phyloP scores from a whole-genome alignment of 2,888 invertebrate genomes.

The Thecocarcelia acutangulata region DNA sequence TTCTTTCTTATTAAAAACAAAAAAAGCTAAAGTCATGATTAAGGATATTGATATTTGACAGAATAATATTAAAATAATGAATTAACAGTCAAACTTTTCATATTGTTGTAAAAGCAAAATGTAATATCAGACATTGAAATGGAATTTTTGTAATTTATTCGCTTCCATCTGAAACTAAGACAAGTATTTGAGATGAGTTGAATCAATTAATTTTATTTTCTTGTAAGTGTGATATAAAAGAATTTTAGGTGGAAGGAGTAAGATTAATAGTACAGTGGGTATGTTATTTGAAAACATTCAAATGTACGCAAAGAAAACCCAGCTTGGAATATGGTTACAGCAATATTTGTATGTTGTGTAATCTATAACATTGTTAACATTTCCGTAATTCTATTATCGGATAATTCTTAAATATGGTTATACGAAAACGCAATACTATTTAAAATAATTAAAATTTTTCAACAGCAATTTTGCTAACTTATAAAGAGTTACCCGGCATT shows the following conservation, averaged over 20 bases:
- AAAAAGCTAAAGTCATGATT: constrained; percentile 34
- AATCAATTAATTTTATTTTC: constrained; percentile 66
- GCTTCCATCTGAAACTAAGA: constrained; percentile 34
- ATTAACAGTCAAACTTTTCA: constrained; percentile 53
- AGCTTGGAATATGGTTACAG: no score
- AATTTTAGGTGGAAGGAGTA: neutral
- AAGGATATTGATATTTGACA: constrained; percentile 3
- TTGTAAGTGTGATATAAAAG: constrained; percentile 9
- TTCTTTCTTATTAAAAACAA: constrained; percentile 31
- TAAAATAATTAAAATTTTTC: no score
- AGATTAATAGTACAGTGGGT: constrained; percentile 32
- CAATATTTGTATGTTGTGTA: no score
- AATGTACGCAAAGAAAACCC: neutral
- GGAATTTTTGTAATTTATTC: constrained; percentile 38
- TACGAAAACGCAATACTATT: no score
- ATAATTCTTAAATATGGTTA: no score
- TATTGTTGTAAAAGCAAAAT: constrained; percentile 6
- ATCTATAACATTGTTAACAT: no score
- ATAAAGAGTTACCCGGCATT: no score
- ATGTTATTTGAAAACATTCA: neutral
- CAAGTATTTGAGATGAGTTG: constrained; percentile 41
- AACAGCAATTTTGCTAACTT: no score
- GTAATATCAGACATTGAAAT: constrained; percentile 47
- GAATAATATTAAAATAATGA: constrained; percentile 19
- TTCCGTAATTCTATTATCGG: no score